These are phyloP conservation scores for Hozukius guyotensis DNA, from an alignment of 2,797 vertebrate genomes.

Conservation along the genomic window DNA sequence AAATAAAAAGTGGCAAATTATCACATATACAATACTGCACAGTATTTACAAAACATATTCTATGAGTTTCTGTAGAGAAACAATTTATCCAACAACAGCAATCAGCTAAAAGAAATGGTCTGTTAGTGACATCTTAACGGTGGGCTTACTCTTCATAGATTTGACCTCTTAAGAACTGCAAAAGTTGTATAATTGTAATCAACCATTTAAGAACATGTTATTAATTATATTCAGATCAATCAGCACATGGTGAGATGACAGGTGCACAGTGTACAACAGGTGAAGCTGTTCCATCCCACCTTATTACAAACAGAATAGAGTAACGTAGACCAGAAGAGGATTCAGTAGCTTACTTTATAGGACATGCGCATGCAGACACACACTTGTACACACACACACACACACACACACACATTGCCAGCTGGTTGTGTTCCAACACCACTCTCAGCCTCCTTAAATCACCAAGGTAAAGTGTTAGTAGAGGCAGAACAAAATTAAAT, in stretches of 20 bases:
- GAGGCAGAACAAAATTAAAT: conserved; percentile 78
- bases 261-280: conserved; percentile 25
- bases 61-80: neutral
- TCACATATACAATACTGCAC: neutral
- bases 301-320: conserved; percentile 5
- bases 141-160: neutral
- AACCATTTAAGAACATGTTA: neutral
- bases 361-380: neutral
- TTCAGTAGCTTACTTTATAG: conserved; percentile 18
- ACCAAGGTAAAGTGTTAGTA: conserved; percentile 77
- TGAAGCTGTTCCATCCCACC: neutral
- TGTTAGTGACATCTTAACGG: neutral
- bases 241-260: conserved; percentile 3
- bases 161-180: neutral
- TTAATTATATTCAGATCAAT: neutral
- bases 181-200: neutral
- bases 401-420: conserved; percentile 24
- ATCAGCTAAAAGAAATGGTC: neutral
- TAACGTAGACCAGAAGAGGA: conserved; percentile 4
- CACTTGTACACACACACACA: conserved; percentile 4
- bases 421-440: conserved; percentile 71
- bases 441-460: conserved; percentile 74
- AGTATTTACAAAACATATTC: neutral
- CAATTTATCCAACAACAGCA: neutral
- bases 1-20: neutral